A percentile compares a stretch with the other conserved stretches of the same genome.
These are phyloP conservation scores for Leptinotarsa haldemani DNA, from an alignment of 2,888 invertebrate genomes.

Conservation along the genomic window DNA sequence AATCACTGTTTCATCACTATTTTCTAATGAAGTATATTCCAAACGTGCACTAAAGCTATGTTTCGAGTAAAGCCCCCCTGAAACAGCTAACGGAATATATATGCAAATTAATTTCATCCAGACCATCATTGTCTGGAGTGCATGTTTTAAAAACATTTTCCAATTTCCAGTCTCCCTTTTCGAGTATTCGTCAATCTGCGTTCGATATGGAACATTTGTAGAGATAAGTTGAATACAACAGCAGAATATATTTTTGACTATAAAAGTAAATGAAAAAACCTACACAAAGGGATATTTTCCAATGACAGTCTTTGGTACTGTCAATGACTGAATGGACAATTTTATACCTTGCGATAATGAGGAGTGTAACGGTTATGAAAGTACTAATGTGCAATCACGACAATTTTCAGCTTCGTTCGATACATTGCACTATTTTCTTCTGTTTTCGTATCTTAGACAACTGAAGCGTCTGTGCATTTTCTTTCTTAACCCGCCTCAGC, in stretches of 20 bases:
- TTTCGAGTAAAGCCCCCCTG: constrained; percentile 49
- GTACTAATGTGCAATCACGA: too few relatives aligned
- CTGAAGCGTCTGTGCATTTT: too few relatives aligned
- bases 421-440: too few relatives aligned
- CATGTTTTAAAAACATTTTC: constrained; percentile 52
- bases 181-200: constrained; percentile 18
- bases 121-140: constrained; percentile 61
- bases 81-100: constrained; percentile 64
- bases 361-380: too few relatives aligned
- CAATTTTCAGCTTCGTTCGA: too few relatives aligned
- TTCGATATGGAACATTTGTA: neutral
- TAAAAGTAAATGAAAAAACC: too few relatives aligned
- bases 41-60: neutral
- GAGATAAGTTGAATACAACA: neutral
- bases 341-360: too few relatives aligned
- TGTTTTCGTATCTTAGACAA: too few relatives aligned
- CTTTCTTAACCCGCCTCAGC: too few relatives aligned
- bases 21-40: neutral
- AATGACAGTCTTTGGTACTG: too few relatives aligned
- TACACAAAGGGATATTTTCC: too few relatives aligned
- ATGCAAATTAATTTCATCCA: constrained; percentile 64
- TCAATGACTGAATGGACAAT: too few relatives aligned
- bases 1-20: neutral
- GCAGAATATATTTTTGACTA: neutral
- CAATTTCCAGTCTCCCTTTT: constrained; percentile 10